These are phyloP conservation scores for Steatornis caripensis DNA, from an alignment of 2,113 vertebrate genomes.

Conservation along the genomic window DNA sequence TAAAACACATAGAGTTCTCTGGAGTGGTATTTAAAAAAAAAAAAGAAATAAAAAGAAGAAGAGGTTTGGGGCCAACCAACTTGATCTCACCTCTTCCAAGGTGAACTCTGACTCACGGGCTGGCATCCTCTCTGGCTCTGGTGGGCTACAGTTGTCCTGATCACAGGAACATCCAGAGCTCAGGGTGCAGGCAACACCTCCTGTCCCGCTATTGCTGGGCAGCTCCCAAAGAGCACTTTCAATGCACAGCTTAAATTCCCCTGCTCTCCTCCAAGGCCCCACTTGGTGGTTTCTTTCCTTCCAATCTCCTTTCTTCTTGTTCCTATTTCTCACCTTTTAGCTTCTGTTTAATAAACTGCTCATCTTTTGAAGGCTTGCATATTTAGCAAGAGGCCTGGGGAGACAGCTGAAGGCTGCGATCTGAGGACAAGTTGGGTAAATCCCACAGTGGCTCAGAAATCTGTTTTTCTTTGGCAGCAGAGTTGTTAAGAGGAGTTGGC, in stretches of 20 bases:
- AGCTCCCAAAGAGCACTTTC: neutral
- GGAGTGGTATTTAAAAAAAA: neutral
- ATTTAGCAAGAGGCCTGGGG: neutral
- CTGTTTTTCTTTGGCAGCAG: neutral
- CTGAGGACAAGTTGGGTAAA: neutral
- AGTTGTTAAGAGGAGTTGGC: constrained; percentile 18
- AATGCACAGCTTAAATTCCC: neutral
- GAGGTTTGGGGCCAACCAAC: neutral
- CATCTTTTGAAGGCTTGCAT: neutral
- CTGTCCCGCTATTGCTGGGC: neutral
- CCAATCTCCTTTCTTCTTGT: neutral
- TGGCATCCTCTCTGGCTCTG: neutral
- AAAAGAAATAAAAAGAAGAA: neutral
- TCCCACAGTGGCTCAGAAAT: constrained; percentile 5
- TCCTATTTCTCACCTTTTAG: neutral
- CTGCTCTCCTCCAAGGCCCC: neutral
- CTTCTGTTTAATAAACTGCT: neutral
- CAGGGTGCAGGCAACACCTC: neutral
- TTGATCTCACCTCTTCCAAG: neutral
- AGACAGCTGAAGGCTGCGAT: neutral
- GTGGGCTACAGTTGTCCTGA: neutral
- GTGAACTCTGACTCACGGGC: neutral
- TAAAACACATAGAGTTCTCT: neutral
- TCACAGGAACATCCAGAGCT: neutral
- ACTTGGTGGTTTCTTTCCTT: neutral